Conservation (phyloP, 2,797 vertebrate species). For the Graptemys geographica region DNA sequence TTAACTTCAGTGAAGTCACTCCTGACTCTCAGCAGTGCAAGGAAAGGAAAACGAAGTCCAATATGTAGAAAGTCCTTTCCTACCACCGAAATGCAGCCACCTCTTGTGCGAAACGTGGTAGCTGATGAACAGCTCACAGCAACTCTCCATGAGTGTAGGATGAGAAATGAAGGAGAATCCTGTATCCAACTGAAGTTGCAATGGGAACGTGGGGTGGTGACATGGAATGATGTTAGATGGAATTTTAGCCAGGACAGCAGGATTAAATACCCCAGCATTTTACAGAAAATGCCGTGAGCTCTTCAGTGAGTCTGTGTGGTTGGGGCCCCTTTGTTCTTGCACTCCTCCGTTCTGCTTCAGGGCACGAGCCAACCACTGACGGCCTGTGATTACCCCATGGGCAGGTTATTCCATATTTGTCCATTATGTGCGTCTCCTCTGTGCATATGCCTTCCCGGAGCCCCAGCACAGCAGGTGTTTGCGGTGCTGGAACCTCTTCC, state of each 20-base stretch:
- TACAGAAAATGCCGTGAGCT: accelerated
- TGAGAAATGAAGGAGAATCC: background rate
- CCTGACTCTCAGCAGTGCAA: no score
- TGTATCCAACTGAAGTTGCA: accelerated
- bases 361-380: background rate
- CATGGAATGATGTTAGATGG: background rate
- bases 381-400: accelerated
- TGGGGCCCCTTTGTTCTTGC: accelerated
- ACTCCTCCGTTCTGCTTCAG: accelerated
- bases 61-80: background rate
- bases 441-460: constrained; percentile 43
- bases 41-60: background rate
- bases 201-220: background rate
- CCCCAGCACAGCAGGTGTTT: background rate
- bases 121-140: background rate
- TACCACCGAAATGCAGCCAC: background rate
- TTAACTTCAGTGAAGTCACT: background rate
- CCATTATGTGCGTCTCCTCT: accelerated
- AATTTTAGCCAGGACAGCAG: background rate
- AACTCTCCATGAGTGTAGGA: background rate
- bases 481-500: background rate
- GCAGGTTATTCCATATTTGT: background rate
- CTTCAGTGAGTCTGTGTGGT: background rate
- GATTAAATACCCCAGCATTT: accelerated
- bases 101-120: accelerated